Evolutionary conservation across 2,797 vertebrate genomes (phyloP).

Genomic region (Prionace glauca): DNA sequence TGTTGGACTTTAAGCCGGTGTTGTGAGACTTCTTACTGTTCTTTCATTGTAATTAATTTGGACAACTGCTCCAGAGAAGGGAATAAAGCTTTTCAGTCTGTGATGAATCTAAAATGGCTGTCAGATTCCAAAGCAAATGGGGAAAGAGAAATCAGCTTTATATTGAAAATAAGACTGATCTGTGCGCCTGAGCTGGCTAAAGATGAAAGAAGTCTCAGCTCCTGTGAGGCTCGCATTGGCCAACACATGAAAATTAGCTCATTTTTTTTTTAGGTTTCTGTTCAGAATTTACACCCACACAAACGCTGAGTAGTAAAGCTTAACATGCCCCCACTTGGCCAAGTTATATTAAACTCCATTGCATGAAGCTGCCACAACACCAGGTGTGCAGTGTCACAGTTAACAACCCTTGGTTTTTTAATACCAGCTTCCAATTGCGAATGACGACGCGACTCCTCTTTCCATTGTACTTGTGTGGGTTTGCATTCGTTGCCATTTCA

Average conservation of each 20-base stretch:
- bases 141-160: background rate
- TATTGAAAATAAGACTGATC: background rate
- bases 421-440: constrained; percentile 41
- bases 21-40: too few relatives aligned
- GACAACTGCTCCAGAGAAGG: background rate
- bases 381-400: constrained; percentile 44
- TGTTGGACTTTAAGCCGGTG: too few relatives aligned
- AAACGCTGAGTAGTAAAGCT: background rate
- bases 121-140: constrained; percentile 1
- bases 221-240: background rate
- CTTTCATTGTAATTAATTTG: background rate
- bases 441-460: constrained; percentile 42
- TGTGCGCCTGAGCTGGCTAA: background rate
- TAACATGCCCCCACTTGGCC: constrained; percentile 21
- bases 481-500: background rate
- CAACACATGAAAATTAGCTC: constrained; percentile 17
- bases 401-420: constrained; percentile 37
- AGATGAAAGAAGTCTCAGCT: background rate
- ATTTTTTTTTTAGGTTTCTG: background rate
- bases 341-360: constrained; percentile 32
- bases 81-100: background rate
- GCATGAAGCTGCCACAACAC: background rate
- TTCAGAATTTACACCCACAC: constrained; percentile 25
- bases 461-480: constrained; percentile 40
- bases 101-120: background rate